Evolutionary conservation across 2,797 vertebrate genomes (phyloP), one percentile per base, ranked within the genome.

Genomic region (Phoeniculus purpureus): DNA sequence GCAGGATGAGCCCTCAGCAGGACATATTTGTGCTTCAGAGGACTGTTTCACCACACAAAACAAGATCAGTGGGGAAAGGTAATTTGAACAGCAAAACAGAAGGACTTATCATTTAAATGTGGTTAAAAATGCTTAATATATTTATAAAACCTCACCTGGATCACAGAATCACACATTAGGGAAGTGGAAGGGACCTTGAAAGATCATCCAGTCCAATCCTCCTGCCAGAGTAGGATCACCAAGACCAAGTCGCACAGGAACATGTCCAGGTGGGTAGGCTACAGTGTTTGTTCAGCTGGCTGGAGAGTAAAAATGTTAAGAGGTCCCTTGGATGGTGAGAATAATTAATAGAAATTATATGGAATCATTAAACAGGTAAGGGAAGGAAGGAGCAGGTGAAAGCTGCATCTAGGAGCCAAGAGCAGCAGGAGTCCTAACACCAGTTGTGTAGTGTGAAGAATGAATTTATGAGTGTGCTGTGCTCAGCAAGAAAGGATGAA

Each of bases 51-150:
- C 51, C 0, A 2, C 65, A 64, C 23, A 71, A 94, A 80, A 15
- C 74, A 89, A 87, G 79, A 21, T 77, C 79, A 71, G 3, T 12
- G 88, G 68, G 47, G 27, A 85, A 87, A 74, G 50, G 75, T 19
- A 65, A 74, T 92, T 74, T 58, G 51, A 77, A 68, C 7, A 80
- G 47, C 48, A 64, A 93, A 93, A 91, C 27, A 89, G 54, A 90
- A 85, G 12, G 10, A 62, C 3, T 31, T 25, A 26, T 77, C 58
- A 77, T 26, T 82, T 32, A 58, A 93, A 67, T 65, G 4, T 81
- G 12, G 27, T 68, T 78, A 68, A 84, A 92, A 88, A 72, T 32
- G 18, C 12, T 37, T 47, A 54, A 43, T 77, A 80, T 54, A 47
- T 65, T 27, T 77, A 8, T 58, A 75, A 76, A 17, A 23, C 12